Conservation (phyloP, 2,113 vertebrate genomes). For the Rhinopomastus cyanomelas region DNA sequence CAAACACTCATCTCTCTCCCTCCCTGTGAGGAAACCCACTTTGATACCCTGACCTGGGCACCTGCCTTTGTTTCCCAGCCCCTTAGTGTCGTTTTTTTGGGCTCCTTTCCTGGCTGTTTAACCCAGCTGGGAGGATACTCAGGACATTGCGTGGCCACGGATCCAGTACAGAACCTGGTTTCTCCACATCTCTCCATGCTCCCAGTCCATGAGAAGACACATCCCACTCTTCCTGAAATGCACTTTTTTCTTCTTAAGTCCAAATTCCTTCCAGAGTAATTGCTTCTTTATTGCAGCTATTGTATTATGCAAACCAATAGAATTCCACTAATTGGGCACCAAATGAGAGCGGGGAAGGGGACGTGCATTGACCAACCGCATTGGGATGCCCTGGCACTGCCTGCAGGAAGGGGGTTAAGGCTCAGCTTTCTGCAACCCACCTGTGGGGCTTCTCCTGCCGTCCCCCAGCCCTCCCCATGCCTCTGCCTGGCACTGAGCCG, state of each 20-base stretch:
- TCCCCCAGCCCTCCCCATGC: neutral
- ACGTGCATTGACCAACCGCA: neutral
- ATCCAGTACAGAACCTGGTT: neutral
- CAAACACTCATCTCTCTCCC: neutral
- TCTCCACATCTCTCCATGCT: neutral
- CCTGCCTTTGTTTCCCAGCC: neutral
- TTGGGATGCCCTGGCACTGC: neutral
- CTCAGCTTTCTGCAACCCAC: neutral
- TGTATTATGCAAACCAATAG: neutral
- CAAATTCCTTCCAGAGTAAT: neutral
- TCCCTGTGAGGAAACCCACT: neutral
- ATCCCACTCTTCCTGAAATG: neutral
- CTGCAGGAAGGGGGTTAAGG: neutral
- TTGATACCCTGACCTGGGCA: neutral
- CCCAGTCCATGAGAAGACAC: neutral
- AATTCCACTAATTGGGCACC: neutral
- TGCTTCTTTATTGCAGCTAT: neutral
- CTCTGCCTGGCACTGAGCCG: neutral
- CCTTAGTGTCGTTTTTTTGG: neutral
- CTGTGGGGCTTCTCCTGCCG: neutral
- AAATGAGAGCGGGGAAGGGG: neutral
- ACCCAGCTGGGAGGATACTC: neutral
- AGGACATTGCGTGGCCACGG: neutral
- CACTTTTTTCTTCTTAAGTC: neutral
- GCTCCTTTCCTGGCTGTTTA: neutral